Evolutionary conservation across 30 jellyfish, hydroid and myxozoan genomes (phyloP), one percentile per base, ranked within the genome.

Genomic region (Aurelia aurita complex sp. Pacific): DNA sequence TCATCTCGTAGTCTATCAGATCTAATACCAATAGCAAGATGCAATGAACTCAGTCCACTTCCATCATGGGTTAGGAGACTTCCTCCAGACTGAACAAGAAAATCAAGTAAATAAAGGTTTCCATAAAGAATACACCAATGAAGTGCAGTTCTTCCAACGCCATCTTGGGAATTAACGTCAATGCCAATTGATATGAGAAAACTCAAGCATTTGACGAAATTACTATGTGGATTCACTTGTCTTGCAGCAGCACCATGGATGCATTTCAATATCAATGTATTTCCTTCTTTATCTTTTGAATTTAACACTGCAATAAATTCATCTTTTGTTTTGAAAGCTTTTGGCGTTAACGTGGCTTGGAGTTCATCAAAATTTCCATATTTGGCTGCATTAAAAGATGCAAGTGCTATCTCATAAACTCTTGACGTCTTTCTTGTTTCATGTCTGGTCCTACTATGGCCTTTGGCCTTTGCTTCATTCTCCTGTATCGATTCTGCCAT

Each of bases 61-160:
- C 74, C 64, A 60, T 86, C 96, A 59, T 52, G 64, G 54, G 60
- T 54, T 53, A 52, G 5, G 2, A 86, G 57, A 63, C 77, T 52
- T 16, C 89, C 96, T 18, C 96, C 96, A 55, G 83, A 65, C 12
- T 55, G 36, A 12, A 35, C 52, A 11, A 86, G 64, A 2, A 73
- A 35, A 33, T 77, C 87, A 4, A 86, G 76, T 11, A 86, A 61
- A 64, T 86, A 89, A 53, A 79, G 57, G 12, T 82, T 17, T 36
- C 88, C 96, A 43, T 73, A 77, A 2, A 86, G 64, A 68, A 86
- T 89, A 67, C 78, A 51, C 96, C 96, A 86, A 50, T 86, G 96
- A 23, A 68, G 0, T 16, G 96, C 89, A 32, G 86, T 76, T 35
- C 96, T 51, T 10, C 88, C 88, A 29, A 54, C 11, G 16, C 72